Evolutionary conservation across 2,888 invertebrate genomes (phyloP).

Genomic region (Tenthredo mesomela): DNA sequence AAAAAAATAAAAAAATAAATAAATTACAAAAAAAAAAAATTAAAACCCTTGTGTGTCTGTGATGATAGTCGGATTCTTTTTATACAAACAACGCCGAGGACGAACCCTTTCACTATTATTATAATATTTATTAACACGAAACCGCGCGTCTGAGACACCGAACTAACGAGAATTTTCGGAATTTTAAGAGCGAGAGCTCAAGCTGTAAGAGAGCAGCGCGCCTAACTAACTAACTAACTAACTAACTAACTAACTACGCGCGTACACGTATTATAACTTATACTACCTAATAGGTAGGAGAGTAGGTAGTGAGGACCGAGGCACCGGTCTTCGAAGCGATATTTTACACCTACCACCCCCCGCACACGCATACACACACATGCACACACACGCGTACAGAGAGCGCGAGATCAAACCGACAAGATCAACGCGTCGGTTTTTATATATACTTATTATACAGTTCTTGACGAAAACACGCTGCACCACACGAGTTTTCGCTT

Average conservation of each 20-base stretch:
- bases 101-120: background rate
- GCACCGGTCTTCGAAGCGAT: background rate
- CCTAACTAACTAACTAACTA: background rate
- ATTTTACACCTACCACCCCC: background rate
- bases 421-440: slow-evolving; percentile 19
- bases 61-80: too few species aligned
- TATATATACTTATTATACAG: too few species aligned
- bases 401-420: background rate
- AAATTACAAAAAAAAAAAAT: too few species aligned
- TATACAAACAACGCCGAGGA: too few species aligned
- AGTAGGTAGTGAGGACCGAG: slow-evolving; percentile 6
- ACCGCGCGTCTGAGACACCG: background rate
- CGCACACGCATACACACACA: too few species aligned
- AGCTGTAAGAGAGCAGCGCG: too few species aligned
- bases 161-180: too few species aligned
- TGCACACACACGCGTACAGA: too few species aligned
- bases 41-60: too few species aligned
- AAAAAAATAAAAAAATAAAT: too few species aligned
- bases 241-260: background rate
- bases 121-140: too few species aligned
- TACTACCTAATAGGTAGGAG: background rate
- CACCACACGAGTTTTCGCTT: slow-evolving; percentile 69
- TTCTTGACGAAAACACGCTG: slow-evolving; percentile 52
- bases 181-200: too few species aligned
- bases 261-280: background rate